Base-by-base conservation (phyloP, 2,113 vertebrate genomes). In the Oncorhynchus tshawytscha region DNA sequence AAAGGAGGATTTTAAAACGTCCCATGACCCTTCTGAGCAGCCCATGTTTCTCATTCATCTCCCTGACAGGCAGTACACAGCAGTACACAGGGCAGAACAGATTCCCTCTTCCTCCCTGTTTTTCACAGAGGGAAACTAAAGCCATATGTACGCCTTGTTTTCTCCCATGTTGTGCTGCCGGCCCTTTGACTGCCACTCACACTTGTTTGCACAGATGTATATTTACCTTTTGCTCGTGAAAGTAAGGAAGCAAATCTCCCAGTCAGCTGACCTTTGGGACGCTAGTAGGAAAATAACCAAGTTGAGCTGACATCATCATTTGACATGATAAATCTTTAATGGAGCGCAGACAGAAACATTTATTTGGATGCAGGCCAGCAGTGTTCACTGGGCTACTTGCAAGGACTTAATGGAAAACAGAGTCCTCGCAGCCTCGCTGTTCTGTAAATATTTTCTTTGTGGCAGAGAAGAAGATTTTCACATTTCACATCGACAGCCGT, bases 151-250 rank as follows among this genome's bases (percentile, higher is more conserved):
- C 73, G 81, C 70, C 25, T 72, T 75, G 81, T 83, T 75, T 72
- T 76, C 77, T 76, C 62, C 79, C 86, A 34, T 65, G 9, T 45
- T 45, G 39, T 45, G 39, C 39, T 45, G 39, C 39, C 39, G 39
- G 39, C 64, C 71, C 62, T 80, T 31, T 4, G 68, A 76, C 84
- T 80, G 88, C 85, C 82, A 82, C 78, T 89, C 85, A 87, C 18
- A 12, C 70, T 77, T 92, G 90, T 94, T 93, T 91, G 82, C 88
- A 92, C 91, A 92, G 92, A 92, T 93, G 92, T 85, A 85, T 78
- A 71, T 86, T 84, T 89, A 90, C 85, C 84, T 86, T 75, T 86
- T 75, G 45, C 70, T 81, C 73, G 74, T 81, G 71, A 69, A 77
- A 71, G 82, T 73, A 70, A 72, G 77, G 74, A 76, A 78, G 87